Percentiles rank a stretch among this genome's conserved stretches.
phyloP scores from a whole-genome alignment of 1,140 invertebrate species.

The Zelostemma sp. region DNA sequence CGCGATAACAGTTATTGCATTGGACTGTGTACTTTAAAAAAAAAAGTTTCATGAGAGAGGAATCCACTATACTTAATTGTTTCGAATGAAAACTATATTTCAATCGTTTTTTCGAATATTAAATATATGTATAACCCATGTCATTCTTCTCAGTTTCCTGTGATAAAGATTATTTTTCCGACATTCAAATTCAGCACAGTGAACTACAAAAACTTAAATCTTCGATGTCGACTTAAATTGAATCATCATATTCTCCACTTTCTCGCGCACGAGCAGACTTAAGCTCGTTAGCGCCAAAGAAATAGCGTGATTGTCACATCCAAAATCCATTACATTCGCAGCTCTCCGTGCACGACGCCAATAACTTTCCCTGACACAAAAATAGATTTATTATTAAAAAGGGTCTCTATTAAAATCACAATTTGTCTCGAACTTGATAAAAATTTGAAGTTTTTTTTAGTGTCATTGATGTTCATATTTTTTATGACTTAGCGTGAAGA shows the following conservation, averaged over 20 bases:
- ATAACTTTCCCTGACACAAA: neutral
- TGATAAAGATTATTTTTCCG: too few species aligned
- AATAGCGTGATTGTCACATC: conserved; percentile 56
- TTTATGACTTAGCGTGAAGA: neutral
- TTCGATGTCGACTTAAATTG: too few species aligned
- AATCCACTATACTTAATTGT: too few species aligned
- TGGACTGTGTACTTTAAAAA: too few species aligned
- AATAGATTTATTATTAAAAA: neutral
- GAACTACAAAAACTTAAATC: too few species aligned
- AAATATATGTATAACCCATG: too few species aligned
- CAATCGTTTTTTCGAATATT: too few species aligned
- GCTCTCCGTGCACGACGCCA: conserved; percentile 22
- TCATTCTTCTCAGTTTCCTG: too few species aligned
- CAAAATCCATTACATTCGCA: conserved; percentile 50
- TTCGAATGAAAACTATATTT: too few species aligned
- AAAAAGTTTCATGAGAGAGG: too few species aligned
- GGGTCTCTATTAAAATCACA: neutral
- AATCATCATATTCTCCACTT: conserved; percentile 41
- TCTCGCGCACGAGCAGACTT: conserved; percentile 52
- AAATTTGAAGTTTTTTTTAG: neutral
- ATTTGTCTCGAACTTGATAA: neutral
- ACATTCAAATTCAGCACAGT: too few species aligned
- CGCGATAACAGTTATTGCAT: too few species aligned
- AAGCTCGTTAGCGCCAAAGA: conserved; percentile 50
- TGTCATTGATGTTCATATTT: neutral